Conservation (phyloP, 2,888 invertebrate genomes). For the Odontomyia ornata region DNA sequence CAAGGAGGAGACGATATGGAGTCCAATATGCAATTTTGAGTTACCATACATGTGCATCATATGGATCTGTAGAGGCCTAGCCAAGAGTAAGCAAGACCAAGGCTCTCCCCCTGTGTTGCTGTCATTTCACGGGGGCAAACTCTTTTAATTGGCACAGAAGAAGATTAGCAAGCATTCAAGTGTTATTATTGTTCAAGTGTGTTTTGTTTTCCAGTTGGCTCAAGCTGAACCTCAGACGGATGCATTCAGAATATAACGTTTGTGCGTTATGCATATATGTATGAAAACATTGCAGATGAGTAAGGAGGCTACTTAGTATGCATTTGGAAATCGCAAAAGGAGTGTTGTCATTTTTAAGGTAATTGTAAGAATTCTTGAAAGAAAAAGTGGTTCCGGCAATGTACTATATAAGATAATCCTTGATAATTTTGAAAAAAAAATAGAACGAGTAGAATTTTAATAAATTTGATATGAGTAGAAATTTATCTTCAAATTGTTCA, state of each 20-base stretch:
- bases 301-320: neutral
- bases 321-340: neutral
- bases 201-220: constrained; percentile 8
- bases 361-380: no score
- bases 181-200: constrained; percentile 17
- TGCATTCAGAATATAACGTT: neutral
- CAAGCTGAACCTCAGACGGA: neutral
- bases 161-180: constrained; percentile 22
- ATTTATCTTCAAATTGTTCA: no score
- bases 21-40: neutral
- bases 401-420: no score
- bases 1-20: neutral
- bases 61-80: neutral
- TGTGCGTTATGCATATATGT: constrained; percentile 1
- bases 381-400: no score
- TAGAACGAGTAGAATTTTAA: no score
- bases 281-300: constrained; percentile 10
- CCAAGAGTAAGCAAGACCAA: neutral
- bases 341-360: neutral
- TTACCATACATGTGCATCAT: neutral
- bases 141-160: constrained; percentile 21
- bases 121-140: neutral
- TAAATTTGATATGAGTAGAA: no score
- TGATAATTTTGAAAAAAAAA: no score
- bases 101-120: neutral